Evolutionary conservation across 2,113 vertebrate species (phyloP).

Genomic region (Oncorhynchus kisutch): DNA sequence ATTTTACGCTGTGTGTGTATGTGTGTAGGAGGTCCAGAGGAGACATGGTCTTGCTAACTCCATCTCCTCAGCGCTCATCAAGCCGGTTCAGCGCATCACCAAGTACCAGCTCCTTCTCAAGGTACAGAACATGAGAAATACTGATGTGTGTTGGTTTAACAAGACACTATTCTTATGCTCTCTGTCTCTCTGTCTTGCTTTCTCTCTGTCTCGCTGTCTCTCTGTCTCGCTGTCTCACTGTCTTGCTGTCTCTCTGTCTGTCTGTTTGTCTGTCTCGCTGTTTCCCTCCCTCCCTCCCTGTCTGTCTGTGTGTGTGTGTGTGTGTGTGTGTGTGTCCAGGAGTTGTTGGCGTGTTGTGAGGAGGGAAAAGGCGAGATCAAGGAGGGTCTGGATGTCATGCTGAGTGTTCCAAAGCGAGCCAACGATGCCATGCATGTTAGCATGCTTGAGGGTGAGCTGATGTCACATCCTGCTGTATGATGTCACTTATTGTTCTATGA

Average conservation of each 20-base stretch:
- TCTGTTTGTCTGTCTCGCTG: background rate
- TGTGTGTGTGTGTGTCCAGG: conserved; percentile 70
- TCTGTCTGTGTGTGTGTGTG: background rate
- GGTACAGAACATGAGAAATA: conserved; percentile 66
- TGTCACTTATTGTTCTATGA: background rate
- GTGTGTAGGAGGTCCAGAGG: conserved; percentile 90
- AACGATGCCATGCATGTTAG: conserved; percentile 99
- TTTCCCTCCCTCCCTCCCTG: background rate
- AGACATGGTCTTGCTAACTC: conserved; percentile 93
- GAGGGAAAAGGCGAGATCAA: conserved; percentile 99
- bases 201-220: background rate
- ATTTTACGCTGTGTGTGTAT: conserved; percentile 1
- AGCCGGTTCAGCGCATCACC: conserved; percentile 97
- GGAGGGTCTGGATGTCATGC: conserved; percentile 97
- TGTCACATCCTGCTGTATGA: background rate
- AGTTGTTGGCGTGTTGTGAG: conserved; percentile 94
- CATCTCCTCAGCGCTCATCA: conserved; percentile 96
- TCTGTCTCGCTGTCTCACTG: background rate
- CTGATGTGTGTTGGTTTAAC: background rate
- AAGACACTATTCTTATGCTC: background rate
- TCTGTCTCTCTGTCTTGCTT: background rate
- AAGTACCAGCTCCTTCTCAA: conserved; percentile 97
- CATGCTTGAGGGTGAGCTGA: conserved; percentile 93
- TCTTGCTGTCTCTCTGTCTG: background rate
- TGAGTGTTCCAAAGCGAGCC: conserved; percentile 96